Base-by-base conservation (phyloP, 2,113 vertebrate genomes). In the Crotalus helleri region DNA sequence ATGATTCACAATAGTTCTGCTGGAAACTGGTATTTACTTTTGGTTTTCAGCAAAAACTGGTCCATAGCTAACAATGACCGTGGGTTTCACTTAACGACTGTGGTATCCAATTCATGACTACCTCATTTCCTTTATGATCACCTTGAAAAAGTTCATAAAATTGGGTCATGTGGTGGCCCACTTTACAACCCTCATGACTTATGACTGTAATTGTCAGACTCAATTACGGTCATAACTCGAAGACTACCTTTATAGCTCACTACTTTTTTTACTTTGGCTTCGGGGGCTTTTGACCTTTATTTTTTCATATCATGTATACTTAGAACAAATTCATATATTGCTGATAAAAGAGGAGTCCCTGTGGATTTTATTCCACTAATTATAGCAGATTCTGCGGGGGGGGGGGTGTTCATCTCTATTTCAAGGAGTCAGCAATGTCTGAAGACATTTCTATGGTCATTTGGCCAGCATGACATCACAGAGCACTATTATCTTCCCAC, bases 241-340 rank as follows among this genome's bases (percentile, higher is more conserved):
- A 9, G 58, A 59, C 6, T 59, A 59, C 8, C 58, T 26, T 2
- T 59, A 59, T 26, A 64, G 26, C 26, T 64, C 61, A 29, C 26
- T n/a, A 95, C 96, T 95, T 59, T 95, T 95, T 94, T 93, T 94
- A 93, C 95, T 96, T 94, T 94, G 93, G 91, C 95, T 96, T 95
- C 95, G 96, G 97, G 96, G 96, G 93, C 95, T 96, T 95, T 96
- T 95, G 96, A 96, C 93, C 91, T 95, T 74, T 53, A 88, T 13
- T n/a, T n/a, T 88, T 33, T 55, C 21, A 23, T 44, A 44, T 59
- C 49, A 7, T 61, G 46, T 49, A 61, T 61, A 17, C 8, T 26
- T 46, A 61, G 5, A 44, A 61, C 5, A 90, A 46, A 90, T 64
- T 64, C 44, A 61, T 39, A 19, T 54, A 57, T 29, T 90, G 46